phyloP scores from a whole-genome alignment of 92 coral and sea anemone genomes.

The Blastomussa wellsi region DNA sequence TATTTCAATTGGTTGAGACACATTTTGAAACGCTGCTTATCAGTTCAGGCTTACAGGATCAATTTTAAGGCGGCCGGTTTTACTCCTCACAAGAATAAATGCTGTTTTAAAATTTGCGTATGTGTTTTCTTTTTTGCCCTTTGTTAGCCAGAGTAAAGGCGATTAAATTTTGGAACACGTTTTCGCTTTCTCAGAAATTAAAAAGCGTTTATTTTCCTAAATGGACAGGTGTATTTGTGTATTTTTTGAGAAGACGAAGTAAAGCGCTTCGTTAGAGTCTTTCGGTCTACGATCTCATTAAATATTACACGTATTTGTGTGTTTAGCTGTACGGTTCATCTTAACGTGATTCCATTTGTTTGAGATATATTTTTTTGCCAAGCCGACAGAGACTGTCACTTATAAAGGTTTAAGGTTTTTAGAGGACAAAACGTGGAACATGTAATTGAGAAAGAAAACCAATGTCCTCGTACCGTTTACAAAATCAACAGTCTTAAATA shows the following conservation, averaged over 20 bases:
- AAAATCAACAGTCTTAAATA: background rate
- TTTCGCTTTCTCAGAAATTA: background rate
- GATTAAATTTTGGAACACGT: background rate
- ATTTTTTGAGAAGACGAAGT: conserved; percentile 3
- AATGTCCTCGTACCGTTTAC: background rate
- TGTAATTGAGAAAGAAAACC: background rate
- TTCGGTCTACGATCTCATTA: conserved; percentile 13
- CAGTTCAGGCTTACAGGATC: background rate
- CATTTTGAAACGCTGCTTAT: background rate
- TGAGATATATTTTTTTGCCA: background rate
- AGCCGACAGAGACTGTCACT: background rate
- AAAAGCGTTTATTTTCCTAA: conserved; percentile 1
- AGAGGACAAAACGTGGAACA: background rate
- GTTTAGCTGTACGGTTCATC: conserved; percentile 23
- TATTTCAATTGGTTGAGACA: background rate
- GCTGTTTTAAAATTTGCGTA: background rate
- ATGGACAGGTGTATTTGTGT: conserved; percentile 23
- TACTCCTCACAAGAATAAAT: background rate
- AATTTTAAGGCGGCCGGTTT: background rate
- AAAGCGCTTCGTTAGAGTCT: conserved; percentile 1
- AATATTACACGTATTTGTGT: conserved; percentile 23
- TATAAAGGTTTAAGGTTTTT: background rate
- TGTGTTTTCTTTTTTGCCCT: background rate
- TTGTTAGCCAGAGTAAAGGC: background rate
- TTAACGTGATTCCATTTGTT: conserved; percentile 1